phyloP scores from a whole-genome alignment of 1,140 invertebrate species.

The Ceratina calcarata region DNA sequence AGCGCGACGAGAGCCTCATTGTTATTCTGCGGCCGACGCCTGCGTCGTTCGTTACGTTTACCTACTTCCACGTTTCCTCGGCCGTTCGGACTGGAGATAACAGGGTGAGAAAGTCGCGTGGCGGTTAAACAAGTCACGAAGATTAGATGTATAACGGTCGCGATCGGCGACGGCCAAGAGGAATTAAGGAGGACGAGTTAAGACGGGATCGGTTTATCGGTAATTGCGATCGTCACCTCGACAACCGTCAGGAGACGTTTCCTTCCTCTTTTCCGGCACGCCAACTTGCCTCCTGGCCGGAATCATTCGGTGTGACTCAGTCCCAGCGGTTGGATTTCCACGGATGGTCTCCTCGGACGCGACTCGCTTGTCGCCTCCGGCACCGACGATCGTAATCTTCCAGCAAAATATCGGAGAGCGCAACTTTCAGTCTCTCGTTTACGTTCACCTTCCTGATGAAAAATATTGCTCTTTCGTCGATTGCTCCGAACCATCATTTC shows the following conservation, averaged over 20 bases:
- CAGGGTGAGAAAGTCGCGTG: slow-evolving; percentile 1
- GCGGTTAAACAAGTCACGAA: not conserved
- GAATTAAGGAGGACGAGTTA: slow-evolving; percentile 24
- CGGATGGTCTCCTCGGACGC: slow-evolving; percentile 14
- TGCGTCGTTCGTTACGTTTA: slow-evolving; percentile 48
- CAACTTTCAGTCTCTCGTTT: not conserved
- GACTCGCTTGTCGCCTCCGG: slow-evolving; percentile 27
- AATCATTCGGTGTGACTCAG: slow-evolving; percentile 16
- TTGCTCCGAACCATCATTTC: not conserved
- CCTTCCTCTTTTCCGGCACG: slow-evolving; percentile 37
- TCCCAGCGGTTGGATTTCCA: slow-evolving; percentile 28
- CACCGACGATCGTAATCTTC: slow-evolving; percentile 29
- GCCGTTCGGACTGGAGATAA: slow-evolving; percentile 9
- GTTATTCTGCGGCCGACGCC: slow-evolving; percentile 42
- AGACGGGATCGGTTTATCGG: slow-evolving; percentile 41
- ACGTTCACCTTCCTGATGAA: not conserved
- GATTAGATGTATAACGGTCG: not conserved
- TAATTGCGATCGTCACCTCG: slow-evolving; percentile 49
- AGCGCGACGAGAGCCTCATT: slow-evolving; percentile 14
- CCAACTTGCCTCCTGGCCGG: slow-evolving; percentile 7
- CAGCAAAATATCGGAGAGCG: slow-evolving; percentile 17
- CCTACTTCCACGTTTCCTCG: slow-evolving; percentile 33
- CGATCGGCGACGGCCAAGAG: too few relatives aligned
- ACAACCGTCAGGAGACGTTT: slow-evolving; percentile 35
- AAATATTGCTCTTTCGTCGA: not conserved